Evolutionary conservation across 1,140 invertebrate species (phyloP).

Genomic region (Atopsyche davidsoni): DNA sequence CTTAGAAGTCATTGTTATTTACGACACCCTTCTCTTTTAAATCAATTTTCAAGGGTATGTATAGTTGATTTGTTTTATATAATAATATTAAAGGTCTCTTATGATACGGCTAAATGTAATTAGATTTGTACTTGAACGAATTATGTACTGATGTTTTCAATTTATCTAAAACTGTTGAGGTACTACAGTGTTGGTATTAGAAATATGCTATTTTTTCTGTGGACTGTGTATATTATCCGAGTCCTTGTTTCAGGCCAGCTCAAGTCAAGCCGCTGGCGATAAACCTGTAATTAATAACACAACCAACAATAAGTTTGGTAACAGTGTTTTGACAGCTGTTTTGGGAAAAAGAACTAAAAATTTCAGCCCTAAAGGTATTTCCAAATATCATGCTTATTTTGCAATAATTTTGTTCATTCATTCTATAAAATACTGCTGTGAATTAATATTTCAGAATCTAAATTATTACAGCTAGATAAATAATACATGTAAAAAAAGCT

Average conservation of each 20-base stretch:
- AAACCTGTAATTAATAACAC: neutral
- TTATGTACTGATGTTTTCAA: neutral
- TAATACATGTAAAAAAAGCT: neutral
- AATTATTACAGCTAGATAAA: neutral
- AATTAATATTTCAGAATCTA: neutral
- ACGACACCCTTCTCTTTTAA: constrained; percentile 1
- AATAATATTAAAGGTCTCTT: neutral
- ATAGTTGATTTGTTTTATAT: neutral
- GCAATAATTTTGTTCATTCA: neutral
- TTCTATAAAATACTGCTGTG: neutral
- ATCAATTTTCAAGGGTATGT: constrained; percentile 1
- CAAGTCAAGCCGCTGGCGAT: constrained; percentile 7
- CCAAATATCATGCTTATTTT: neutral
- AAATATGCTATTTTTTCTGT: too few relatives aligned
- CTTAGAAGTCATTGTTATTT: constrained; percentile 8
- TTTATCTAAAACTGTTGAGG: too few relatives aligned
- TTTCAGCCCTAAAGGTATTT: constrained; percentile 42
- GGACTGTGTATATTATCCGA: too few relatives aligned
- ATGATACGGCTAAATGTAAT: neutral
- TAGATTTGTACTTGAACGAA: neutral
- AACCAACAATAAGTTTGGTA: constrained; percentile 30
- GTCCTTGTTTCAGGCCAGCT: constrained; percentile 4
- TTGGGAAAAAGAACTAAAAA: constrained; percentile 46
- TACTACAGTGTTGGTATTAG: too few relatives aligned
- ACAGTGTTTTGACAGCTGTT: constrained; percentile 46